phyloP scores from a whole-genome alignment of 2,113 vertebrate genomes.

The Podarcis muralis region DNA sequence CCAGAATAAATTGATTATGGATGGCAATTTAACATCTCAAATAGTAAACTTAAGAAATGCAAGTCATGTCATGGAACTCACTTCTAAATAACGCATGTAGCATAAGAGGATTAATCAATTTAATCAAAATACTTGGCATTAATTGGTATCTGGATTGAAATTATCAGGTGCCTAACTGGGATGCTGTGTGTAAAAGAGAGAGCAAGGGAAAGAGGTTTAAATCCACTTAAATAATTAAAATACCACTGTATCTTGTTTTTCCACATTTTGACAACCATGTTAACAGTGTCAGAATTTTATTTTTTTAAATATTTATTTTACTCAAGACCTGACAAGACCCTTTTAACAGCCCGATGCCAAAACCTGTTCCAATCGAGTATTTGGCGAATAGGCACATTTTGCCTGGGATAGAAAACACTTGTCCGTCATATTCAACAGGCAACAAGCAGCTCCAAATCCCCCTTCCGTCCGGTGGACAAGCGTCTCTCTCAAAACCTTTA shows the following conservation, averaged over 20 bases:
- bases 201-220: not conserved
- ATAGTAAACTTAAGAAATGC: not conserved
- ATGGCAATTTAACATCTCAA: not conserved
- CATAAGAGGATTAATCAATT: not conserved
- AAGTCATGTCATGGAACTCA: not conserved
- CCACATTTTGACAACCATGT: conserved; percentile 58
- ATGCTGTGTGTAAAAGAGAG: not conserved
- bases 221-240: not conserved
- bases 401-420: conserved; percentile 39
- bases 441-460: conserved; percentile 19
- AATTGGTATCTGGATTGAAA: conserved; percentile 32
- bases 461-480: not conserved
- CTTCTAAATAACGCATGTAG: not conserved
- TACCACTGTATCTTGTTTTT: conserved; percentile 28
- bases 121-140: conserved; percentile 52
- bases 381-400: not conserved
- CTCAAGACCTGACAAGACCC: conserved; percentile 45
- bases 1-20: not conserved
- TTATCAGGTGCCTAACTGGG: not conserved
- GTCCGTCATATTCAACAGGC: conserved; percentile 59
- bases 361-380: not conserved
- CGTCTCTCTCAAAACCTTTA: conserved; percentile 4
- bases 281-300: conserved; percentile 55
- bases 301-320: conserved; percentile 10
- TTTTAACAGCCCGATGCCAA: conserved; percentile 20